A percentile compares a stretch with the other conserved stretches of the same genome.
phyloP scores from a whole-genome alignment of 2,797 vertebrate genomes.

The Manis crassicaudata region DNA sequence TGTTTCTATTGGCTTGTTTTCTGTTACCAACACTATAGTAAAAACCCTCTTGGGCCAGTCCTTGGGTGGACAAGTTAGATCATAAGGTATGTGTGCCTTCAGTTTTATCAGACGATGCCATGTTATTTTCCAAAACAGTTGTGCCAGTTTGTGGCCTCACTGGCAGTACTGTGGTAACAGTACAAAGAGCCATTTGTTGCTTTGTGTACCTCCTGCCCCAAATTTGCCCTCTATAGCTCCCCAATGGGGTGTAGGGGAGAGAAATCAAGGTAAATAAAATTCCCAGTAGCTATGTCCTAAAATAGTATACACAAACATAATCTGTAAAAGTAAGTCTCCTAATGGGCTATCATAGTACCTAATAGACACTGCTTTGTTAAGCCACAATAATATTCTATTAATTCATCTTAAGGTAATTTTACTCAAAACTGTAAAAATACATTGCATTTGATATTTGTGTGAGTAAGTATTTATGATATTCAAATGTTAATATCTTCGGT shows the following conservation, averaged over 20 bases:
- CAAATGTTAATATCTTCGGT: background rate
- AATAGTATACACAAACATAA: background rate
- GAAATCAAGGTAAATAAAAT: background rate
- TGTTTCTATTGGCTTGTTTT: background rate
- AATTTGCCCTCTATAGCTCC: background rate
- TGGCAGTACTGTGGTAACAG: no score
- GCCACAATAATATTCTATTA: background rate
- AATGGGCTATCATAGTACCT: background rate
- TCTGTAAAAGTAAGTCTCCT: background rate
- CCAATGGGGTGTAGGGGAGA: background rate
- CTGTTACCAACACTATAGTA: background rate
- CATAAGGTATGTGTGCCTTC: background rate
- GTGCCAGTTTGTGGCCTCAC: background rate
- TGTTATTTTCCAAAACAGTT: background rate
- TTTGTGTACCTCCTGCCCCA: background rate
- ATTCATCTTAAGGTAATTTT: background rate
- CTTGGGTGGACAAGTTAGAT: background rate
- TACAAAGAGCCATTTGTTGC: background rate
- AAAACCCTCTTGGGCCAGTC: background rate
- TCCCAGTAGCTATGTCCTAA: background rate
- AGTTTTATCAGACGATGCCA: accelerated
- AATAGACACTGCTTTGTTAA: background rate
- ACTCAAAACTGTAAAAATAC: background rate
- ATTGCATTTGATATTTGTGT: background rate
- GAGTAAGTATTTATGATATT: background rate